A percentile compares a stretch with the other conserved stretches of the same genome.
These are phyloP conservation scores for Magallana angulata DNA, from an alignment of 1,140 invertebrate genomes.

Conservation along the genomic window DNA sequence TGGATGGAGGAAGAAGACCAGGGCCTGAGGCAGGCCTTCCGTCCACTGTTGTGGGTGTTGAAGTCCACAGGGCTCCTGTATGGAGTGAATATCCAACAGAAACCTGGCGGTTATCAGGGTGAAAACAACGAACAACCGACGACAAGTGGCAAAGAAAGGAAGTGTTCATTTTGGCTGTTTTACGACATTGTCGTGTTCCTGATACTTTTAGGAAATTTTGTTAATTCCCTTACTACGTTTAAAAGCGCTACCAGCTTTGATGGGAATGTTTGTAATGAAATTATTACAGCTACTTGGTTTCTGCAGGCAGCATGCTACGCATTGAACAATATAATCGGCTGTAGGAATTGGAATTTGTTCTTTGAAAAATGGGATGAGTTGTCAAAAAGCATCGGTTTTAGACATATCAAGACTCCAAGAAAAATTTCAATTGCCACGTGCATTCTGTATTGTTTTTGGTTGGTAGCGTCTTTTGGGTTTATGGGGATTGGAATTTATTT, in stretches of 20 bases:
- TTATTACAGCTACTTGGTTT: conserved; percentile 55
- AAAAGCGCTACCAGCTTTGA: conserved; percentile 48
- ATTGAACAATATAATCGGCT: conserved; percentile 42
- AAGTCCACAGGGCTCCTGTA: conserved; percentile 43
- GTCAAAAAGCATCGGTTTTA: conserved; percentile 31
- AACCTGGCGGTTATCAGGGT: not conserved
- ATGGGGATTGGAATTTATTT: conserved; percentile 51
- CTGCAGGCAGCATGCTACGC: conserved; percentile 50
- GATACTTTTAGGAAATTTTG: conserved; percentile 54
- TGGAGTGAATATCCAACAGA: conserved; percentile 16
- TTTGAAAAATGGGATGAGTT: conserved; percentile 47
- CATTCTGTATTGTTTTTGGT: conserved; percentile 50
- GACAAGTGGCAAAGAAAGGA: not conserved
- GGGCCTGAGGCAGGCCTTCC: conserved; percentile 34
- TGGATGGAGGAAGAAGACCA: not conserved
- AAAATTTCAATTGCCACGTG: conserved; percentile 32
- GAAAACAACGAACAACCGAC: not conserved
- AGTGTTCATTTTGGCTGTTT: conserved; percentile 6
- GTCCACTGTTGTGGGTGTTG: conserved; percentile 49
- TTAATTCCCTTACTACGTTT: conserved; percentile 37
- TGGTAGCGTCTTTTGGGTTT: conserved; percentile 50
- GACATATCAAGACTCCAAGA: not conserved
- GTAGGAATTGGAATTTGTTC: conserved; percentile 39
- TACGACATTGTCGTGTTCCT: conserved; percentile 47
- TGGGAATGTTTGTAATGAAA: conserved; percentile 57